A percentile compares a stretch with the other conserved stretches of the same genome.
Conservation (phyloP, 2,888 invertebrate genomes). For the Ormyrus nitidulus region DNA sequence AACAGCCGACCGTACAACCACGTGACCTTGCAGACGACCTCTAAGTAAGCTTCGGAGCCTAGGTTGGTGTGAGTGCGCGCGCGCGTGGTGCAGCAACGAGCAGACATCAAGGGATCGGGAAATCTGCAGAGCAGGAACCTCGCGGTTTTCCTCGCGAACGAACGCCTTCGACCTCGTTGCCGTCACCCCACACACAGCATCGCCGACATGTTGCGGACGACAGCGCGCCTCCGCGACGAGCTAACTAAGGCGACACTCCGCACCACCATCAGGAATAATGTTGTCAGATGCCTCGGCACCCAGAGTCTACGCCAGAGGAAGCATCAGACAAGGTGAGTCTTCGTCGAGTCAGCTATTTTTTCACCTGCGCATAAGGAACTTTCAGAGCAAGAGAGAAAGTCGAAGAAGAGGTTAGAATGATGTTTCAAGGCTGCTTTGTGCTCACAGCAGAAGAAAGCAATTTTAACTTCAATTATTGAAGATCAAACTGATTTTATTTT, state of each 20-base stretch:
- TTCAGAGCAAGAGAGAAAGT: too few relatives aligned
- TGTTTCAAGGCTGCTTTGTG: too few relatives aligned
- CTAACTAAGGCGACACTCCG: conserved; percentile 77
- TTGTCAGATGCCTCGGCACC: conserved; percentile 79
- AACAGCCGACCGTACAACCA: conserved; percentile 57
- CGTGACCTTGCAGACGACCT: conserved; percentile 75
- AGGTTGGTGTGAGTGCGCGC: conserved; percentile 1
- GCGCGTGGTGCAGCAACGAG: neutral
- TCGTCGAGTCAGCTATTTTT: too few relatives aligned
- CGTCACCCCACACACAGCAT: neutral
- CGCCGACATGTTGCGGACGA: conserved; percentile 83
- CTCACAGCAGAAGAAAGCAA: conserved; percentile 76
- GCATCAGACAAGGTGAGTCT: conserved; percentile 66
- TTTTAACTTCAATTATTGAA: neutral
- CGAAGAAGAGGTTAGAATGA: too few relatives aligned
- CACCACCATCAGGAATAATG: conserved; percentile 77
- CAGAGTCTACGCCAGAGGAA: conserved; percentile 80
- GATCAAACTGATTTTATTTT: too few relatives aligned
- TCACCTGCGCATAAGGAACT: too few relatives aligned
- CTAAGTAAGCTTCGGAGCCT: conserved; percentile 57
- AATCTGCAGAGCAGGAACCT: neutral
- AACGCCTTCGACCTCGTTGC: neutral
- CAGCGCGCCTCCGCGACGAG: conserved; percentile 81
- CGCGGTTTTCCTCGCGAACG: neutral
- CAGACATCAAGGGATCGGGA: neutral